These are phyloP conservation scores for Pammene aurita DNA, from an alignment of 2,888 invertebrate species.

Conservation along the genomic window DNA sequence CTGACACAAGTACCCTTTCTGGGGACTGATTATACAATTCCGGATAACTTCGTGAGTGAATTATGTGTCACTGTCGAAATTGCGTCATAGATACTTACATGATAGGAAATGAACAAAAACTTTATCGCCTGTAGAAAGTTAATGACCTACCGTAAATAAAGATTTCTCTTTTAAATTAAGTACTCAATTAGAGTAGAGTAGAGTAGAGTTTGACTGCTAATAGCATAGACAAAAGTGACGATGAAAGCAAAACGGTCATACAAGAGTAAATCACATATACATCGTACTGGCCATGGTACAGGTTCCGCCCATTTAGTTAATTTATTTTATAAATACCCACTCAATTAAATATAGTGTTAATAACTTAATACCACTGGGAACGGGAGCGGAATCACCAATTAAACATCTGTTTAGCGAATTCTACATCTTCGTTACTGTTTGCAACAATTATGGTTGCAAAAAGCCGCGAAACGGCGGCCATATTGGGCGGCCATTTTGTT, in stretches of 20 bases:
- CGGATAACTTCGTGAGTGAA: too few relatives aligned
- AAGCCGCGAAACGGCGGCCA: conserved; percentile 64
- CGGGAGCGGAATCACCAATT: conserved; percentile 13
- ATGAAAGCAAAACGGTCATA: too few relatives aligned
- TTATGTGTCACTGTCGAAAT: not conserved
- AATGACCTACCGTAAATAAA: too few relatives aligned
- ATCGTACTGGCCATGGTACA: too few relatives aligned
- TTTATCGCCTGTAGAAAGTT: too few relatives aligned
- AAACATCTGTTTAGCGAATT: conserved; percentile 32
- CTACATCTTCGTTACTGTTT: conserved; percentile 38
- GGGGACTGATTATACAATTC: conserved; percentile 13
- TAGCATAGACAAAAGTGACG: too few relatives aligned
- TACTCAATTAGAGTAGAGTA: too few relatives aligned
- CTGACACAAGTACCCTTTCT: conserved; percentile 2
- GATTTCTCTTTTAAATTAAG: too few relatives aligned
- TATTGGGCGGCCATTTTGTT: conserved; percentile 68
- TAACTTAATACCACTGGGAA: conserved; percentile 25
- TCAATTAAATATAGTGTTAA: conserved; percentile 14
- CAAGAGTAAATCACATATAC: not conserved
- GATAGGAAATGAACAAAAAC: too few relatives aligned
- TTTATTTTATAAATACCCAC: conserved; percentile 6
- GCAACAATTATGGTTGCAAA: conserved; percentile 51
- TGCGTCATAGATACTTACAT: too few relatives aligned
- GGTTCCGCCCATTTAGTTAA: not conserved
- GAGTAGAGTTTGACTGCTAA: too few relatives aligned